Evolutionary conservation across 1,140 invertebrate species (phyloP).

Genomic region (Carposina sasakii): DNA sequence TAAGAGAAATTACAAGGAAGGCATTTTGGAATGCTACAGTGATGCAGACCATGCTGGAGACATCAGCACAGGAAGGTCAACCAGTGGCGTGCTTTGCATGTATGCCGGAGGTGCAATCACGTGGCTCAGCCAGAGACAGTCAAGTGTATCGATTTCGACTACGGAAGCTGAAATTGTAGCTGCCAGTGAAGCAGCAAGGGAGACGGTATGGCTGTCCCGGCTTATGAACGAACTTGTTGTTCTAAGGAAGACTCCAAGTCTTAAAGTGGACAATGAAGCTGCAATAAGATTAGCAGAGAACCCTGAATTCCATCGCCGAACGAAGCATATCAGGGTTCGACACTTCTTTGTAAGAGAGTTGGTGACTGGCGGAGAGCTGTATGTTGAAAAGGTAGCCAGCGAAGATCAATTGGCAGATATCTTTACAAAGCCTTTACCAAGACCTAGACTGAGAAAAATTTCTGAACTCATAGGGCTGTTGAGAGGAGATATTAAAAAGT

Average conservation of each 20-base stretch:
- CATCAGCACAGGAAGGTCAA: slow-evolving; percentile 36
- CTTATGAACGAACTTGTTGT: not conserved
- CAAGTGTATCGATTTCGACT: slow-evolving; percentile 38
- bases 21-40: slow-evolving; percentile 36
- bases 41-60: slow-evolving; percentile 48
- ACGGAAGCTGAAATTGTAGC: slow-evolving; percentile 65
- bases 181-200: slow-evolving; percentile 45
- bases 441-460: slow-evolving; percentile 1
- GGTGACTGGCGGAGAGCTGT: slow-evolving; percentile 23
- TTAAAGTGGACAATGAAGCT: slow-evolving; percentile 26
- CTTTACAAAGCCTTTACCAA: slow-evolving; percentile 10
- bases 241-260: too few relatives aligned
- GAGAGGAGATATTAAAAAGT: too few relatives aligned
- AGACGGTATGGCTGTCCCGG: slow-evolving; percentile 45
- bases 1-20: slow-evolving; percentile 8
- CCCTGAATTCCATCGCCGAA: slow-evolving; percentile 43
- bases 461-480: too few relatives aligned
- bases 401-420: slow-evolving; percentile 11
- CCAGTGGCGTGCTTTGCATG: slow-evolving; percentile 30
- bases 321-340: slow-evolving; percentile 53
- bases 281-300: slow-evolving; percentile 28
- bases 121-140: slow-evolving; percentile 41
- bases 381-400: not conserved
- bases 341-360: slow-evolving; percentile 47
- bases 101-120: slow-evolving; percentile 36